Percentiles rank a stretch among this genome's conserved stretches.
These are phyloP conservation scores for Limnephilus lunatus DNA, from an alignment of 2,888 invertebrate genomes.

Conservation along the genomic window DNA sequence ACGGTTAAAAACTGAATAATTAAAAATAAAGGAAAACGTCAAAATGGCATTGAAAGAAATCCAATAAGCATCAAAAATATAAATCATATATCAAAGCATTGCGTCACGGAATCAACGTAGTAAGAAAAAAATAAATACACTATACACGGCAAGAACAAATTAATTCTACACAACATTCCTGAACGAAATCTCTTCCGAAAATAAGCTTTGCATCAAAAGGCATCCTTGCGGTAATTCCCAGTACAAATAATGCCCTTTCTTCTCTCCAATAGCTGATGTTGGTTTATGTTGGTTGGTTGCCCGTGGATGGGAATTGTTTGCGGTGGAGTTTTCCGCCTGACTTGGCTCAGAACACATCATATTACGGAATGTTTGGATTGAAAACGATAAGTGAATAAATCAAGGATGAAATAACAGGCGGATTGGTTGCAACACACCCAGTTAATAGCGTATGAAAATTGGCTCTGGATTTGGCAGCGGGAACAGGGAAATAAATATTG, in stretches of 20 bases:
- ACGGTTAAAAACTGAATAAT: too few relatives aligned
- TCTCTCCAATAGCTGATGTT: too few relatives aligned
- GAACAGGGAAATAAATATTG: not conserved
- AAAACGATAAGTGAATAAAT: conserved; percentile 41
- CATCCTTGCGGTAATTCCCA: not conserved
- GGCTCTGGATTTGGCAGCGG: not conserved
- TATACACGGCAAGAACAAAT: not conserved
- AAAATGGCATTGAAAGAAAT: not conserved
- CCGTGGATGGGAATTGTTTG: conserved; percentile 19
- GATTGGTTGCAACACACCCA: not conserved
- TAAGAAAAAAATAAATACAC: not conserved
- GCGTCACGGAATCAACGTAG: not conserved
- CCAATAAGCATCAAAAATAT: not conserved
- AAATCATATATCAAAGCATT: too few relatives aligned
- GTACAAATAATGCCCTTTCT: not conserved
- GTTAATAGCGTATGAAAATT: not conserved
- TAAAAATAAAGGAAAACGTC: not conserved
- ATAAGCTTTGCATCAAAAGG: not conserved
- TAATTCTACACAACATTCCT: not conserved
- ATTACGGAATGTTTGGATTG: conserved; percentile 48
- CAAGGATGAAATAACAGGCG: not conserved
- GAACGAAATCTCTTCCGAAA: not conserved
- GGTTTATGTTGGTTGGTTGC: not conserved
- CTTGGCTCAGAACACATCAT: conserved; percentile 23
- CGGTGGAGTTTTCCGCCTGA: conserved; percentile 35